Evolutionary conservation across 64 coral and sea anemone genomes (phyloP), one percentile per base, ranked within the genome.

Genomic region (Montipora capricornis): DNA sequence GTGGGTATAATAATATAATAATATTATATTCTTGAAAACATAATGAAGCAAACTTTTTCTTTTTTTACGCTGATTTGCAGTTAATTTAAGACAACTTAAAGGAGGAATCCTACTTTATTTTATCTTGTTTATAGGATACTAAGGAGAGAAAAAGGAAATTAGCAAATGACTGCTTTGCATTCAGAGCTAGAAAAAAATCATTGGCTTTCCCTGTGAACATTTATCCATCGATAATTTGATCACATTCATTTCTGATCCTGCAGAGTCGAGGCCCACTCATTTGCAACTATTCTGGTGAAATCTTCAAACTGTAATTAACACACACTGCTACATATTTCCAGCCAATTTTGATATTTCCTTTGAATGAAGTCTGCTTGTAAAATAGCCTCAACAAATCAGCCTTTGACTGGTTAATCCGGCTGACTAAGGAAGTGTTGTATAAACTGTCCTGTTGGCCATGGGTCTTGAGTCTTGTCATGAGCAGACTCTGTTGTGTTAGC

Each of bases 401-500:
- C 46, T 49, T 17, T 49, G 46, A 49, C 19, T 75, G 5, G 19
- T 88, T 80, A 88, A 75, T 93, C 92, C 73, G 87, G 74, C 17
- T 88, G 83, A 49, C 75, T 93, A 7, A 93, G 73, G 49, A 93
- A 93, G 66, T 62, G 49, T 29, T 76, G 45, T 55, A 93, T 93
- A 75, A 93, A 93, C 77, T 93, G 83, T 47, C 87, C 74, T 58
- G 92, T 93, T 7, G 92, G 92, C 77, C 78, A 80, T 22, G 92
- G 92, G 1, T 93, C 92, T 8, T 55, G 83, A 5, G 74, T 85
- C 11, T 81, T 88, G 49, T 93, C 83, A 4, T 93, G 83, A 20
- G 76, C 87, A 5, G 48, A 85, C 20, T 88, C 87, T 37, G 61
- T 88, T 44, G 66, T 44, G 19, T 6, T 14, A 2, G 49, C 84